phyloP scores from a whole-genome alignment of 2,113 vertebrate genomes.

The Catharus bicknelli region DNA sequence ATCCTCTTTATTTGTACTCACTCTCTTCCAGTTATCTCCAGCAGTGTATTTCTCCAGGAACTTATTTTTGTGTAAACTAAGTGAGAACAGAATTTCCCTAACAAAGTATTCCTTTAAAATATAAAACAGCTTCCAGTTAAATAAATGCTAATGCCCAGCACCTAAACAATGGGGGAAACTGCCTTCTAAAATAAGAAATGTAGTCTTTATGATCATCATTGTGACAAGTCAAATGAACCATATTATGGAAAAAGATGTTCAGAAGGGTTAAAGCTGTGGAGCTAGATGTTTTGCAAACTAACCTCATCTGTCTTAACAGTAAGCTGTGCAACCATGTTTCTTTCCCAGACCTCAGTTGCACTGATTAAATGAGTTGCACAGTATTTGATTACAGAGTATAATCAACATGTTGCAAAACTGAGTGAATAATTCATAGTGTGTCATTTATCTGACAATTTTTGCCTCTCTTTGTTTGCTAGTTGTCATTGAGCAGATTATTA shows the following conservation, averaged over 20 bases:
- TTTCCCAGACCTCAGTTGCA: neutral
- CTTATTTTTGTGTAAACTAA: neutral
- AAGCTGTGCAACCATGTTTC: neutral
- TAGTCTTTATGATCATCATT: neutral
- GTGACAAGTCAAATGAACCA: neutral
- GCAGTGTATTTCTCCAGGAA: neutral
- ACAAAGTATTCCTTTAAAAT: neutral
- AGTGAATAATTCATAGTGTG: slow-evolving; percentile 63
- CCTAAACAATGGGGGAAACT: neutral
- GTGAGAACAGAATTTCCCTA: neutral
- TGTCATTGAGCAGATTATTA: slow-evolving; percentile 48
- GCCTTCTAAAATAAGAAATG: neutral
- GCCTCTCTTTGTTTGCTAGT: slow-evolving; percentile 37
- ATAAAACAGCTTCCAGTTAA: neutral
- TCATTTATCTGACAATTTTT: slow-evolving; percentile 60
- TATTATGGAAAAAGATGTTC: neutral
- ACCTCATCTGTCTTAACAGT: neutral
- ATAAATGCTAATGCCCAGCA: neutral
- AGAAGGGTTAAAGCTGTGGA: neutral
- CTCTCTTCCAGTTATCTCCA: neutral
- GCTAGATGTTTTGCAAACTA: neutral
- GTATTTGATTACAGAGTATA: slow-evolving; percentile 50
- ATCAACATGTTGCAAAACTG: slow-evolving; percentile 38
- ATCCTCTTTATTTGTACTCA: neutral
- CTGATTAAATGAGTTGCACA: slow-evolving; percentile 5